These are phyloP conservation scores for Leptinotarsa defecta DNA, from an alignment of 1,140 invertebrate genomes.

Conservation along the genomic window DNA sequence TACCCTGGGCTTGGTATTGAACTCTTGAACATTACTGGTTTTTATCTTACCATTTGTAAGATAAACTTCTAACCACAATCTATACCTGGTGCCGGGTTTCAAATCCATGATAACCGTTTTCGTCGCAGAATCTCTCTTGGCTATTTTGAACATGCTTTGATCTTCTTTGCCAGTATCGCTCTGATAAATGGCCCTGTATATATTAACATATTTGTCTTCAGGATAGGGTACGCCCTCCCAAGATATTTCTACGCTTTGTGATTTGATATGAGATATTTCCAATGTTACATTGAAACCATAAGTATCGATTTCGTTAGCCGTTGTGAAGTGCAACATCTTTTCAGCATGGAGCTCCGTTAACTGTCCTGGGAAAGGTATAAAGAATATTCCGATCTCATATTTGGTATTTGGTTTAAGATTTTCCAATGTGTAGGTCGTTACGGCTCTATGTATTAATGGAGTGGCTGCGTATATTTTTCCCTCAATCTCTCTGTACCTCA, in stretches of 20 bases:
- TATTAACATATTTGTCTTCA: conserved; percentile 88
- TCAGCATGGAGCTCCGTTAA: conserved; percentile 72
- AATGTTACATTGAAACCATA: conserved; percentile 81
- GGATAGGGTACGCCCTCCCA: conserved; percentile 85
- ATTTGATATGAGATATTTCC: conserved; percentile 73
- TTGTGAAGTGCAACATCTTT: conserved; percentile 68
- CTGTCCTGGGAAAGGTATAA: conserved; percentile 76
- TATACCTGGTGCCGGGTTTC: conserved; percentile 80
- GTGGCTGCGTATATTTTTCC: conserved; percentile 75
- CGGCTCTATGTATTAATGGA: conserved; percentile 75
- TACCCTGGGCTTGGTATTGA: conserved; percentile 77
- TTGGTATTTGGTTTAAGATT: conserved; percentile 72
- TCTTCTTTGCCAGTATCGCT: conserved; percentile 75
- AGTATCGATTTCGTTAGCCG: conserved; percentile 57
- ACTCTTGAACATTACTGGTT: conserved; percentile 85
- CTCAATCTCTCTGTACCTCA: conserved; percentile 73
- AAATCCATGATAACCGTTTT: conserved; percentile 72
- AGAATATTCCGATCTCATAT: conserved; percentile 78
- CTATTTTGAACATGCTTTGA: conserved; percentile 81
- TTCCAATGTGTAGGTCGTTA: conserved; percentile 73
- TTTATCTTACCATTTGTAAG: conserved; percentile 87
- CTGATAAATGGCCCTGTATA: conserved; percentile 84
- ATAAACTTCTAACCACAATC: conserved; percentile 85
- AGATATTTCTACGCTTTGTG: conserved; percentile 74
- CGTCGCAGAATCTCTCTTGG: conserved; percentile 76